A percentile compares a stretch with the other conserved stretches of the same genome.
Conservation (phyloP, 2,797 vertebrate genomes). For the Carcharodon carcharias region DNA sequence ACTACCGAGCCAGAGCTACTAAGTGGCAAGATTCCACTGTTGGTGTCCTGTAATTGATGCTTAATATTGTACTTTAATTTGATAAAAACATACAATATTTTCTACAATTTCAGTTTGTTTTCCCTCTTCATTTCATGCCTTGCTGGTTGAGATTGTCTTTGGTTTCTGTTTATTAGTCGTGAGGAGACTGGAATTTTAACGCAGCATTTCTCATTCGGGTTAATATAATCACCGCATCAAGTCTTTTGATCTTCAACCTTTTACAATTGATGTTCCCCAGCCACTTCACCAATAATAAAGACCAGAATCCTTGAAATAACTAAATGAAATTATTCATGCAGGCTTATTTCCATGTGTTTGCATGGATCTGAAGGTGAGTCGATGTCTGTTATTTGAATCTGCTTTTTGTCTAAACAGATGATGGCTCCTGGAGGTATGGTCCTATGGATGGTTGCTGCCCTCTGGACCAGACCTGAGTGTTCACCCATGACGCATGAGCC, state of each 20-base stretch:
- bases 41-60: conserved; percentile 26
- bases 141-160: neutral
- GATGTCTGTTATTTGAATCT: neutral
- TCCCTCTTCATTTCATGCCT: conserved; percentile 26
- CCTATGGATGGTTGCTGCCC: neutral
- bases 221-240: neutral
- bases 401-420: neutral
- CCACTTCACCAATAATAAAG: conserved; percentile 4
- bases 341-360: neutral
- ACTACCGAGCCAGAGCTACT: neutral
- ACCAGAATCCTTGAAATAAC: neutral
- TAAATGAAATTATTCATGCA: neutral
- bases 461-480: neutral
- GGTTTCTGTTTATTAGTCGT: neutral
- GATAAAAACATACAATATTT: neutral
- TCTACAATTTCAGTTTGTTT: neutral
- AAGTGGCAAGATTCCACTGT: neutral
- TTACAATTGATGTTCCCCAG: neutral
- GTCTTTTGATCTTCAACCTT: conserved; percentile 8
- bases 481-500: neutral
- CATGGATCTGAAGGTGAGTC: neutral
- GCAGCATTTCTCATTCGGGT: neutral
- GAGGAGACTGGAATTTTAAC: conserved; percentile 27
- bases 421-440: neutral
- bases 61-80: conserved; percentile 25